Conservation (phyloP, 2,797 vertebrate genomes). For the Pelodytes ibericus region DNA sequence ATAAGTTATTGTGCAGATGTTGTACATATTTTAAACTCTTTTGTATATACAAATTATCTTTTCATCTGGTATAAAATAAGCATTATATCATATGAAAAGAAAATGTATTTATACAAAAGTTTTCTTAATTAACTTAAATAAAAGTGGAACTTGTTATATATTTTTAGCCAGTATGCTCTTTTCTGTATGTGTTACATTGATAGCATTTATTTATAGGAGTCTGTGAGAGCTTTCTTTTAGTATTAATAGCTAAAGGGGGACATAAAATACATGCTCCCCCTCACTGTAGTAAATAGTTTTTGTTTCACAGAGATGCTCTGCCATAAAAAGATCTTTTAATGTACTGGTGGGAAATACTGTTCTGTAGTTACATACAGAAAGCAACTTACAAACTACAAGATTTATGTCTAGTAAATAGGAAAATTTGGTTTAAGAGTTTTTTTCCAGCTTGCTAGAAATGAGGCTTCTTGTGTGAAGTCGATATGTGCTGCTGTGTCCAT, state of each 20-base stretch:
- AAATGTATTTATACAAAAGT: too few species aligned
- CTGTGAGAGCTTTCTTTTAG: background rate
- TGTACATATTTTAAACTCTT: too few species aligned
- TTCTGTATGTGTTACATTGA: background rate
- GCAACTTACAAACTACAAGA: background rate
- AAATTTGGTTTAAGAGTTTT: background rate
- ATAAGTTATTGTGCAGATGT: too few species aligned
- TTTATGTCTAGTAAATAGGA: background rate
- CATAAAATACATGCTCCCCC: background rate
- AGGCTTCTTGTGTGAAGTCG: background rate
- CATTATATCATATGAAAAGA: too few species aligned
- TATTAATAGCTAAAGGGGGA: conserved; percentile 4
- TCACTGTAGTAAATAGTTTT: background rate
- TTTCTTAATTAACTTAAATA: background rate
- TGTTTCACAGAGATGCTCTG: background rate
- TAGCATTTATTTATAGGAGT: background rate
- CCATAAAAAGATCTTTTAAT: background rate
- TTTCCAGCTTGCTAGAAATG: background rate
- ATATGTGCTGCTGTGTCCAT: too few species aligned
- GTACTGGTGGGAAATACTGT: background rate
- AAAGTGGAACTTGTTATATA: background rate
- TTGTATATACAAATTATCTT: too few species aligned
- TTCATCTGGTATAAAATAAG: too few species aligned
- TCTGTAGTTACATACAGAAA: background rate
- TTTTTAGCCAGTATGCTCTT: background rate